Conservation (phyloP, 2,888 invertebrate species). For the Coelogynopora nodosa region DNA sequence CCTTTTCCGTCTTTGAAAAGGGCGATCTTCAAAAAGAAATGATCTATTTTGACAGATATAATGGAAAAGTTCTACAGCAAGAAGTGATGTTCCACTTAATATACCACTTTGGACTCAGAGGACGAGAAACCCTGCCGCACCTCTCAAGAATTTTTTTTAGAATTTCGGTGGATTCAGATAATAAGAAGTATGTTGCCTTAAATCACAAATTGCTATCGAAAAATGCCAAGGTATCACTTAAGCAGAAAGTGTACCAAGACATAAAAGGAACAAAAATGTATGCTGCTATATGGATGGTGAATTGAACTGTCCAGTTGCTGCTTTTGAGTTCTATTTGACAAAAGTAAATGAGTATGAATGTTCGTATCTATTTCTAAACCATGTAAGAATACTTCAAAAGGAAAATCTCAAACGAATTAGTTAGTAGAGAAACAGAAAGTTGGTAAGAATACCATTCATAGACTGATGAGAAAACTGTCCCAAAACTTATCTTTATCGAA, state of each 20-base stretch:
- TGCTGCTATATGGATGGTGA: background rate
- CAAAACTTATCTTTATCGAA: background rate
- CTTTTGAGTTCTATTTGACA: background rate
- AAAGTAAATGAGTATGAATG: background rate
- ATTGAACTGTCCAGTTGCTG: background rate
- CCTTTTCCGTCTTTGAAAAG: background rate
- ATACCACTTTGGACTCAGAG: constrained; percentile 1
- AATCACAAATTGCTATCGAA: constrained; percentile 27
- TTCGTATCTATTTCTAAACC: background rate
- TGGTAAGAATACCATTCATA: background rate
- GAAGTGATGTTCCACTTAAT: constrained; percentile 25
- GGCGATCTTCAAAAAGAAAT: background rate
- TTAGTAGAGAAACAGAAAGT: background rate
- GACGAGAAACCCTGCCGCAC: constrained; percentile 2
- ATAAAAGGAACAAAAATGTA: constrained; percentile 16
- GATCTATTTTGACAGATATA: background rate
- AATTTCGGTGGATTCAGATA: background rate
- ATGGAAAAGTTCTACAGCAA: background rate
- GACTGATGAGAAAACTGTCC: background rate
- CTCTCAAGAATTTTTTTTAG: background rate
- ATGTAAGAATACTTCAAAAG: background rate
- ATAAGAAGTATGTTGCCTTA: background rate
- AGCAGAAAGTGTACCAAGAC: background rate
- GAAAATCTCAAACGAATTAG: background rate
- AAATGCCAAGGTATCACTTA: constrained; percentile 9